Base-by-base conservation (phyloP, 2,113 vertebrate genomes). In the Podarcis muralis region DNA sequence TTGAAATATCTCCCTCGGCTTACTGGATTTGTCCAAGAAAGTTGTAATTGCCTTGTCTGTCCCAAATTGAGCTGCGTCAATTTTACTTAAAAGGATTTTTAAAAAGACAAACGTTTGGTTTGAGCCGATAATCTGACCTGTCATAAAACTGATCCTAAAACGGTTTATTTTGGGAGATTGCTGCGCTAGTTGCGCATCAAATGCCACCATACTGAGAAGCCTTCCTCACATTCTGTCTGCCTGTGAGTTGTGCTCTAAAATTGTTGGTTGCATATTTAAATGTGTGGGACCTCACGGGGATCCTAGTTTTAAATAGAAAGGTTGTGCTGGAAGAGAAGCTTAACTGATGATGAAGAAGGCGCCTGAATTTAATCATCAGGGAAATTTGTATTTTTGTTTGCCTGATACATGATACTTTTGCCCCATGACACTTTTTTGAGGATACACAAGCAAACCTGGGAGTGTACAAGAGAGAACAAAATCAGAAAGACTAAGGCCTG, bases 81-180 rank as follows among this genome's bases (percentile, higher is more conserved):
- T 80, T 72, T 72, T 80, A 72, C 65, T 80, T 43, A 18, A 53
- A 88, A 27, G 65, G 13, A 18, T 57, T 37, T 6, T 35, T 59
- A 8, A 59, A n/a, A 78, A 48, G 69, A 6, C 91, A n/a, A 48
- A 62, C 87, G 15, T 40, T 82, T 48, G 81, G 90, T 93, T 93
- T 94, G 74, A 94, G 96, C 94, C 95, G 90, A 95, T 84, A 93
- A 94, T 97, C 93, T 92, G 92, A 93, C 92, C 89, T 65, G 79
- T 43, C 78, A 32, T 80, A 81, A 87, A 86, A 81, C 75, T 27
- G 82, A 77, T 53, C 77, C 37, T 66, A 74, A 88, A 88, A 88
- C 13, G n/a, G 69, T 92, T 93, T 95, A 95, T 97, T 97, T 96
- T 96, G 87, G 85, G 96, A 94, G 62, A 85, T 89, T 91, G 62